Conservation (phyloP, 2,797 vertebrate species). For the Chrosomus eos region DNA sequence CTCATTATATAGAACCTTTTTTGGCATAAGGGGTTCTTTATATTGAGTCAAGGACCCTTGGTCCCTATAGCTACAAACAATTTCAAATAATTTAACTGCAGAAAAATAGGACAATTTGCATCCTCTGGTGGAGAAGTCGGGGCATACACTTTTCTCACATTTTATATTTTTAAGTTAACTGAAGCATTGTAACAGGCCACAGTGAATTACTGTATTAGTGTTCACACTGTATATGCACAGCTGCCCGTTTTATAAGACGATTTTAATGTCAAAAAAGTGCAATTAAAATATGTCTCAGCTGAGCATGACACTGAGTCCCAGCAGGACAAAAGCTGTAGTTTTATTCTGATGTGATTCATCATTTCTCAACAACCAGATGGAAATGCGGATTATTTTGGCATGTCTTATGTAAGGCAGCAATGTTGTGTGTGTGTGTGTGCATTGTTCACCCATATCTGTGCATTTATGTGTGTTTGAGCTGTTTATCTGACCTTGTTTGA, state of each 20-base stretch:
- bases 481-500: conserved; percentile 34
- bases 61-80: not conserved
- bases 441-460: conserved; percentile 36
- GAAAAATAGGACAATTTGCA: conserved; percentile 20
- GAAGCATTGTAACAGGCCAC: not conserved
- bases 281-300: not conserved
- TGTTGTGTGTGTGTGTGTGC: not conserved
- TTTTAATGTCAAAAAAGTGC: not conserved
- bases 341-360: conserved; percentile 8
- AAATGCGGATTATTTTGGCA: conserved; percentile 30
- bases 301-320: not conserved
- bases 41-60: not conserved
- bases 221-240: not conserved
- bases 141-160: not conserved
- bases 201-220: not conserved
- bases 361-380: conserved; percentile 33
- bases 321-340: conserved; percentile 30
- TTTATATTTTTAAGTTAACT: not conserved
- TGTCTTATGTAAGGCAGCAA: conserved; percentile 43
- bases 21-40: not conserved
- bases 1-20: not conserved
- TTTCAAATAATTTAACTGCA: not conserved
- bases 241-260: not conserved
- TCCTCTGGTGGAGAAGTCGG: conserved; percentile 37
- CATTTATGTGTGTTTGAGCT: conserved; percentile 20